Conservation (phyloP, 2,113 vertebrate species). For the Sinosuthora webbiana region DNA sequence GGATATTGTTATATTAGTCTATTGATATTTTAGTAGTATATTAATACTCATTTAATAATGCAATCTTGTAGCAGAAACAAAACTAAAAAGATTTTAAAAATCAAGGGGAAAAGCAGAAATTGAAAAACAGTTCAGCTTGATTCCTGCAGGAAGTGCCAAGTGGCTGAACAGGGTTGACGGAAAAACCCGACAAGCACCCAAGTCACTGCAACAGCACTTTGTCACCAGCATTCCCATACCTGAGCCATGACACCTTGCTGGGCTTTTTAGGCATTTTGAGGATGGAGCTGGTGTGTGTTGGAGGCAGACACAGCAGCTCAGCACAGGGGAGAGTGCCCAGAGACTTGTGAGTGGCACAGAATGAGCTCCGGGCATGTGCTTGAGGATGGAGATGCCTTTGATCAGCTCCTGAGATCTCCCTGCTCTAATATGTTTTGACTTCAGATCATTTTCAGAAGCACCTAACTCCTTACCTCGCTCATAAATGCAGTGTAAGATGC, state of each 20-base stretch:
- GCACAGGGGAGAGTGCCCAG: too few species aligned
- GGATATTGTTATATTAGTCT: too few species aligned
- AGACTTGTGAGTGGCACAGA: rapidly evolving
- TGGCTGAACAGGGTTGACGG: background rate
- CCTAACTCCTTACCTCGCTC: background rate
- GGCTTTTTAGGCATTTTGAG: background rate
- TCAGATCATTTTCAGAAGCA: background rate
- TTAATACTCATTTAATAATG: background rate
- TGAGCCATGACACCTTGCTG: background rate
- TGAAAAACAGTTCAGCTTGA: background rate
- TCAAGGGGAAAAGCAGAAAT: background rate
- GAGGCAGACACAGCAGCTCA: background rate
- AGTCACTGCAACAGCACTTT: background rate
- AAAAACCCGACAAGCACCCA: background rate
- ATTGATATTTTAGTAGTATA: background rate
- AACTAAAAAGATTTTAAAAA: background rate
- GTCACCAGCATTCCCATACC: background rate
- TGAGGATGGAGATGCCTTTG: background rate
- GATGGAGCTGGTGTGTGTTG: rapidly evolving
- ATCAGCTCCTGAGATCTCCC: background rate
- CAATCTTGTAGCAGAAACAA: background rate
- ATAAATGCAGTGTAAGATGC: background rate
- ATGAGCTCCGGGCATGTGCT: rapidly evolving
- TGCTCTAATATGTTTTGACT: background rate
- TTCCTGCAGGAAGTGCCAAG: background rate